Evolutionary conservation across 2,113 vertebrate genomes (phyloP).

Genomic region (Noturus placidus): DNA sequence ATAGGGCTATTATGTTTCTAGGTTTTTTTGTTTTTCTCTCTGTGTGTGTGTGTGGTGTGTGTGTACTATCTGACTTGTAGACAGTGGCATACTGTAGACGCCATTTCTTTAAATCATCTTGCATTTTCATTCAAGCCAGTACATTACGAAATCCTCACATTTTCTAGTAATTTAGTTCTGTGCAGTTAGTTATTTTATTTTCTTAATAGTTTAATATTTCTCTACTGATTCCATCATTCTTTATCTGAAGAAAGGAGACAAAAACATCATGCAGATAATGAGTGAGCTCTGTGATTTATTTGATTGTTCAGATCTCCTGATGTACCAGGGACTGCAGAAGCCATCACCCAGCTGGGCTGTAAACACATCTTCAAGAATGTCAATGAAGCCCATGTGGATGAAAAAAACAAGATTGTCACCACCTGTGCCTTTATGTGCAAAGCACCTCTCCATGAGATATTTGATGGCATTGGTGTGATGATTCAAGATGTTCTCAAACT

Average conservation of each 20-base stretch:
- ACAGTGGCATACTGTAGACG: neutral
- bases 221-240: neutral
- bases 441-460: constrained; percentile 75
- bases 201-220: neutral
- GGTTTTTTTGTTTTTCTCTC: neutral
- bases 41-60: neutral
- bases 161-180: neutral
- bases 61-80: neutral
- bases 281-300: neutral
- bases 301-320: constrained; percentile 72
- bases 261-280: neutral
- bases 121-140: neutral
- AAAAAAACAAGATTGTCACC: constrained; percentile 75
- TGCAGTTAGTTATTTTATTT: neutral
- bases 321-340: constrained; percentile 70
- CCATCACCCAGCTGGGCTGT: constrained; percentile 73
- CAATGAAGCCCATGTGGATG: constrained; percentile 73
- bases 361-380: constrained; percentile 75
- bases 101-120: neutral
- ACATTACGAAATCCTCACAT: neutral
- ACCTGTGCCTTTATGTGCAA: constrained; percentile 79
- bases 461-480: constrained; percentile 76
- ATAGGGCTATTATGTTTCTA: too few species aligned
- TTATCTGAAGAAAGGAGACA: neutral
- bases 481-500: constrained; percentile 72